Evolutionary conservation across 2,888 invertebrate species (phyloP).

Genomic region (Drosophila borealis): DNA sequence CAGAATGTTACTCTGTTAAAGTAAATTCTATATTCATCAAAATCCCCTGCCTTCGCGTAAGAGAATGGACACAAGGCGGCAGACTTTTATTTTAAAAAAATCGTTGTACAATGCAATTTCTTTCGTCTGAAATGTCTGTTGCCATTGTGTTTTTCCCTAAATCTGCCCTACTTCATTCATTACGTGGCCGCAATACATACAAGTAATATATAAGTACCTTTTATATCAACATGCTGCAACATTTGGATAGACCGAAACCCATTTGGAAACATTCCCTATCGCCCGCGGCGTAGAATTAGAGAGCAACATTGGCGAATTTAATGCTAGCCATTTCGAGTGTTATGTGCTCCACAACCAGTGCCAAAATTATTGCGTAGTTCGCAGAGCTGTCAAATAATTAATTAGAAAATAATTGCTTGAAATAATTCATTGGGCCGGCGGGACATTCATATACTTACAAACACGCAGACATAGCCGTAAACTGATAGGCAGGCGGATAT

Average conservation of each 20-base stretch:
- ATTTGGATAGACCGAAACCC: slow-evolving; percentile 9
- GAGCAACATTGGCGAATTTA: slow-evolving; percentile 56
- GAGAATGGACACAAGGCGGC: too few relatives aligned
- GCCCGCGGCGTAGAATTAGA: slow-evolving; percentile 37
- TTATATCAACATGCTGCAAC: slow-evolving; percentile 35
- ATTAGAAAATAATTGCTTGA: slow-evolving; percentile 81
- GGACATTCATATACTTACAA: slow-evolving; percentile 48
- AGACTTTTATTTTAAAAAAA: too few relatives aligned
- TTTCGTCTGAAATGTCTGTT: neutral
- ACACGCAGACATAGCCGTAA: slow-evolving; percentile 8
- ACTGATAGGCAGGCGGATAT: slow-evolving; percentile 12
- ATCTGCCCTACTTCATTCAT: slow-evolving; percentile 40
- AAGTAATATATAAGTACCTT: slow-evolving; percentile 70
- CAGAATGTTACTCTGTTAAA: too few relatives aligned
- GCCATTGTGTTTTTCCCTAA: slow-evolving; percentile 8
- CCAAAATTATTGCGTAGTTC: slow-evolving; percentile 65
- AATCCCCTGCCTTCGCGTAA: too few relatives aligned
- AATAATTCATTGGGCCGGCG: slow-evolving; percentile 74
- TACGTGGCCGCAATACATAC: slow-evolving; percentile 28
- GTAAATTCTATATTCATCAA: too few relatives aligned
- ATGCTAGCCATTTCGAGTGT: slow-evolving; percentile 63
- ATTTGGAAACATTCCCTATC: slow-evolving; percentile 52
- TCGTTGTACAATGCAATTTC: neutral
- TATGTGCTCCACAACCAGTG: slow-evolving; percentile 46
- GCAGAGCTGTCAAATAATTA: slow-evolving; percentile 76